Evolutionary conservation across 2,888 invertebrate species (phyloP).

Genomic region (Brenthis ino): DNA sequence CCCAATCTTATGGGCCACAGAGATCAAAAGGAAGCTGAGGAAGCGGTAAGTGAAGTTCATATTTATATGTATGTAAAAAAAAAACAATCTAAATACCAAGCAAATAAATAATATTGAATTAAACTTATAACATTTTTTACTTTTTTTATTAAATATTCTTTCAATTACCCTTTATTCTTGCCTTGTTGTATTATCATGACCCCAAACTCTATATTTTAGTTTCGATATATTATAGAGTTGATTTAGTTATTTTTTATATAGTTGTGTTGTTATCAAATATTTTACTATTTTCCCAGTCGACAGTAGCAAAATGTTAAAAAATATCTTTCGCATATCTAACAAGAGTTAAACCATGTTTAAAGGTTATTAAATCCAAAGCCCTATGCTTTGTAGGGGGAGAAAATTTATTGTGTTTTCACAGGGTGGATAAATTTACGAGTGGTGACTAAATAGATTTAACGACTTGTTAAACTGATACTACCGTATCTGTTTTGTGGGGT

Average conservation of each 20-base stretch:
- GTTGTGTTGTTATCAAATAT: too few species aligned
- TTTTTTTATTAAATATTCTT: too few species aligned
- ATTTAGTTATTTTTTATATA: too few species aligned
- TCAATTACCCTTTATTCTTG: too few species aligned
- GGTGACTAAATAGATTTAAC: constrained; percentile 59
- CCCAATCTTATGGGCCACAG: constrained; percentile 92
- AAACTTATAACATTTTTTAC: too few species aligned
- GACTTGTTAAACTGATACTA: constrained; percentile 60
- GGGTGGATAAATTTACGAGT: constrained; percentile 45
- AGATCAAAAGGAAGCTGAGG: constrained; percentile 90
- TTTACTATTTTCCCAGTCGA: not conserved
- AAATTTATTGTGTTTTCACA: constrained; percentile 18
- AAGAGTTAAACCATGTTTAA: constrained; percentile 3
- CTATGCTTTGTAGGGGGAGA: constrained; percentile 44
- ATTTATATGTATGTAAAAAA: not conserved
- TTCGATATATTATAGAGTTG: too few species aligned
- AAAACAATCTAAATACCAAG: not conserved
- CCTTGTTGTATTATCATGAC: too few species aligned
- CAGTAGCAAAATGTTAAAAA: constrained; percentile 4
- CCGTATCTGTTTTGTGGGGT: constrained; percentile 38
- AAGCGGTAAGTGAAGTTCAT: constrained; percentile 83
- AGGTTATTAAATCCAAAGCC: constrained; percentile 36
- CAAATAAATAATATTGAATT: not conserved
- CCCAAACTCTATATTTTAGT: too few species aligned
- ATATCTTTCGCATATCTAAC: not conserved